Evolutionary conservation across 1,140 invertebrate species (phyloP).

Genomic region (Drosophila pectinifera): DNA sequence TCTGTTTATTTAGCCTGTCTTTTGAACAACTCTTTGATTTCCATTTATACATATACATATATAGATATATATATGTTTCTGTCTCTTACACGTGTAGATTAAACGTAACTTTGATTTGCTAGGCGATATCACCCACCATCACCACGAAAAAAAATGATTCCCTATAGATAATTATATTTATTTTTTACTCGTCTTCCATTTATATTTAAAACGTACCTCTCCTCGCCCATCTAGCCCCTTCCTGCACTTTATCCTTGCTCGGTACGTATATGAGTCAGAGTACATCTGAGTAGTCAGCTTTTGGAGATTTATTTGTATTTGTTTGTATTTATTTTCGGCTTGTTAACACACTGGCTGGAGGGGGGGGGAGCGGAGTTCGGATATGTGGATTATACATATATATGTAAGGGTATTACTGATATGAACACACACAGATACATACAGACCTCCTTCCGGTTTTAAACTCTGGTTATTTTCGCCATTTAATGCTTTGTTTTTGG

Average conservation of each 20-base stretch:
- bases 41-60: conserved; percentile 20
- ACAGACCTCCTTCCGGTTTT: conserved; percentile 23
- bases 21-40: conserved; percentile 27
- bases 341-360: background rate
- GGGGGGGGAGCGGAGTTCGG: background rate
- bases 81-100: conserved; percentile 33
- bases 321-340: background rate
- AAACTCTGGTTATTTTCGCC: conserved; percentile 25
- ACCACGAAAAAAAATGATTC: conserved; percentile 49
- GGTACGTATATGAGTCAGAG: conserved; percentile 61
- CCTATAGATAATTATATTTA: conserved; percentile 57
- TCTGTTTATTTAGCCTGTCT: conserved; percentile 9
- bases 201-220: conserved; percentile 54
- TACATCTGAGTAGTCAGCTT: conserved; percentile 54
- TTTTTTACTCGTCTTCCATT: conserved; percentile 11
- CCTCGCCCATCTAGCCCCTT: conserved; percentile 8
- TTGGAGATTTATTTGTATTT: conserved; percentile 1
- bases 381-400: conserved; percentile 51
- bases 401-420: conserved; percentile 42
- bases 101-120: conserved; percentile 73
- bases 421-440: conserved; percentile 37
- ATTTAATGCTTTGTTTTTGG: conserved; percentile 50
- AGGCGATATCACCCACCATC: conserved; percentile 46
- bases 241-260: conserved; percentile 4
- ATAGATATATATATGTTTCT: conserved; percentile 28